A percentile compares a stretch with the other conserved stretches of the same genome.
Evolutionary conservation across 2,113 vertebrate genomes (phyloP).

Genomic region (Pelodiscus sinensis): DNA sequence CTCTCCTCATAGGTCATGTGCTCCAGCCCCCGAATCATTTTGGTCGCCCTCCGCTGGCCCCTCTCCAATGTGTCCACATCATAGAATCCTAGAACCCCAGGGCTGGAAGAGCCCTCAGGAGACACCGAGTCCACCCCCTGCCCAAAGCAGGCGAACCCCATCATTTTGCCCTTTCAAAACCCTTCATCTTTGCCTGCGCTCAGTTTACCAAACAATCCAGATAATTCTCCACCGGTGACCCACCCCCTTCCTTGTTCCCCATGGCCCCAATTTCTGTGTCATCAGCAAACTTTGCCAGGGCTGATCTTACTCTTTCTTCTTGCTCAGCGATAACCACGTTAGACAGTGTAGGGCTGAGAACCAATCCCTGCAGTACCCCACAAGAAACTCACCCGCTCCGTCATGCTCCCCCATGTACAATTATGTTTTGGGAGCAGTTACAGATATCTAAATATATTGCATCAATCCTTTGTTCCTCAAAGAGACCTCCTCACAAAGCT

Average conservation of each 20-base stretch:
- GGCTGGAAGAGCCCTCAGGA: no score
- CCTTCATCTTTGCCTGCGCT: not conserved
- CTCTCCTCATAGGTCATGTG: no score
- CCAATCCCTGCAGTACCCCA: not conserved
- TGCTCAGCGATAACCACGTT: not conserved
- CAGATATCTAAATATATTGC: not conserved
- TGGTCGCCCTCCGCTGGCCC: no score
- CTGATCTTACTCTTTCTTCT: not conserved
- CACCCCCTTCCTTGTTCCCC: not conserved
- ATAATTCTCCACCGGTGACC: not conserved
- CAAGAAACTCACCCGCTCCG: not conserved
- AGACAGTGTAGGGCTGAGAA: not conserved
- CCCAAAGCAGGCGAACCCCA: no score
- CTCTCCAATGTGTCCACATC: no score
- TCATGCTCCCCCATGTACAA: not conserved
- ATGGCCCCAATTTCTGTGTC: not conserved
- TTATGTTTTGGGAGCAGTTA: not conserved
- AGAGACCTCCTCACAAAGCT: not conserved
- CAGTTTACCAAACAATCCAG: not conserved
- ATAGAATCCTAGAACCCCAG: no score
- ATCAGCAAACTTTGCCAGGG: not conserved
- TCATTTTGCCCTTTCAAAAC: not conserved
- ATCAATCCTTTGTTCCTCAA: not conserved
- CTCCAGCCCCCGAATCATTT: no score
- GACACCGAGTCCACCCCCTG: no score